These are phyloP conservation scores for Trichogramma dendrolimi DNA, from an alignment of 2,888 invertebrate genomes.

Conservation along the genomic window DNA sequence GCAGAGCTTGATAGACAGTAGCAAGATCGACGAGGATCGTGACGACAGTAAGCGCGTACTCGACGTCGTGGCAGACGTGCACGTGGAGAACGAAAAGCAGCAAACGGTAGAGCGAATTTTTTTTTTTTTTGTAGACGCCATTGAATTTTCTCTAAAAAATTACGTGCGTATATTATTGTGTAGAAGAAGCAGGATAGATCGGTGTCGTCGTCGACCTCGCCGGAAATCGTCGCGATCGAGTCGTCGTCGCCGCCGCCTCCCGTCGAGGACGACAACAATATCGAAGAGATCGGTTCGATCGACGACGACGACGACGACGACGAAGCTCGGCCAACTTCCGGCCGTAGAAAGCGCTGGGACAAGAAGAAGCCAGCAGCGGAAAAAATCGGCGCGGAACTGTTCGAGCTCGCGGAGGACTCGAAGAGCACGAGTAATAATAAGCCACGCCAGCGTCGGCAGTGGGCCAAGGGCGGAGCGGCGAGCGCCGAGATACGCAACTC, in stretches of 20 bases:
- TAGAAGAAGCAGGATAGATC: not conserved
- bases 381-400: not conserved
- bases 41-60: not conserved
- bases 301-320: not conserved
- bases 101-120: not conserved
- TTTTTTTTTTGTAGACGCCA: no score
- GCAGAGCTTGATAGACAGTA: not conserved
- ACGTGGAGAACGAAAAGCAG: conserved; percentile 13
- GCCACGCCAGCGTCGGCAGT: conserved; percentile 36
- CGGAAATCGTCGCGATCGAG: not conserved
- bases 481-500: conserved; percentile 26
- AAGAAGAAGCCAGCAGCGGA: conserved; percentile 9
- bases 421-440: conserved; percentile 30
- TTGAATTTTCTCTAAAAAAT: no score
- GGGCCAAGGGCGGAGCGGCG: conserved; percentile 36
- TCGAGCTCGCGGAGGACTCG: conserved; percentile 23
- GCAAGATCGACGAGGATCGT: conserved; percentile 4
- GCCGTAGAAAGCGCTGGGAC: conserved; percentile 31
- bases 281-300: conserved; percentile 6
- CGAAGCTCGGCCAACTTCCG: conserved; percentile 19
- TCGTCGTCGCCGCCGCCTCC: not conserved
- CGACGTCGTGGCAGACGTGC: conserved; percentile 24
- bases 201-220: not conserved
- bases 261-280: not conserved
- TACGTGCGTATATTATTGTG: not conserved